Evolutionary conservation across 2,797 vertebrate genomes (phyloP), one percentile per base, ranked within the genome.

Genomic region (Xenopus petersii): DNA sequence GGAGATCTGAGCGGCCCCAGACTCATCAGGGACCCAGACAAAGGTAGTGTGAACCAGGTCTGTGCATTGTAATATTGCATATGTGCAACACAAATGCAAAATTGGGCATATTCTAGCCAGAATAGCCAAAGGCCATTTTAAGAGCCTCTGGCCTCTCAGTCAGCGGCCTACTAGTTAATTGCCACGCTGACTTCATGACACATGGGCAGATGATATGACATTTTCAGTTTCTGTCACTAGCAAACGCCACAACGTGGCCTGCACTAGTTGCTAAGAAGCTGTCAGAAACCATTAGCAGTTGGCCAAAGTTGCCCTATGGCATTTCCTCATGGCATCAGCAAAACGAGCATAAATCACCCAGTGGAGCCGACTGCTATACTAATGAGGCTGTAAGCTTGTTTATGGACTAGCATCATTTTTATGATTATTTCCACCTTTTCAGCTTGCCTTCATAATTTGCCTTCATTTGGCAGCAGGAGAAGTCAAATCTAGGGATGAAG

Each of bases 151-250:
- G 94, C 95, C 94, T 93, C 94, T 92, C 93, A 94, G 93, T 94
- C 93, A 92, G 93, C 95, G 95, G 94, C 94, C 95, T 95, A 81
- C 95, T 94, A 93, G 89, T 95, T 98, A 98, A 98, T 98, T 98
- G 94, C 94, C 94, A 94, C 93, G 90, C 88, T 88, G 93, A 92
- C 92, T 91, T 91, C 70, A 84, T 93, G 93, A 93, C 91, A 92
- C 90, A 92, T 87, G 92, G 92, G 92, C 92, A 93, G 93, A 94
- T 93, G 89, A 94, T 87, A 91, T 95, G 94, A 95, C 94, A 95
- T 94, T 94, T 93, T 92, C 85, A 24, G 91, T 92, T 93, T 90
- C 92, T 93, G 91, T 94, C 92, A 92, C 91, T 93, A 91, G 91
- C 93, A 88, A 94, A 87, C 87, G 89, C 91, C 87, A 87, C 81